Evolutionary conservation across 2,113 vertebrate species (phyloP).

Genomic region (Neoarius graeffei): DNA sequence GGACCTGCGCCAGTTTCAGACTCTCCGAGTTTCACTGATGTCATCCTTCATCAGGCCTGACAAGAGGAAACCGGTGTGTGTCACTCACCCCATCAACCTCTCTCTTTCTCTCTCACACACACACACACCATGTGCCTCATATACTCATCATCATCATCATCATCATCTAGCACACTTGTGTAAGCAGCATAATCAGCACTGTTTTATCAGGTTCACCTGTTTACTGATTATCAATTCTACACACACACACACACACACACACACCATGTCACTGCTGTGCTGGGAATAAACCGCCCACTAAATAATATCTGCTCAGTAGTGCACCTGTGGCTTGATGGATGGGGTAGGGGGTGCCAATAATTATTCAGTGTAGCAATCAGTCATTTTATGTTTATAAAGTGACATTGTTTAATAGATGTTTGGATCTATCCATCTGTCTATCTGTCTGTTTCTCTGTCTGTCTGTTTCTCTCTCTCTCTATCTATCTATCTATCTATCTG

Average conservation of each 20-base stretch:
- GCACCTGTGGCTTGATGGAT: not conserved
- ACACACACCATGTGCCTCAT: not conserved
- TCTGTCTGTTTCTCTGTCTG: not conserved
- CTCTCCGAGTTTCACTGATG: constrained; percentile 69
- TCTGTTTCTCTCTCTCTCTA: not conserved
- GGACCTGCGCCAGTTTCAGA: constrained; percentile 75
- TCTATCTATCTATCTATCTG: not conserved
- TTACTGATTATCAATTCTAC: not conserved
- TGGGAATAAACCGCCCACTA: not conserved
- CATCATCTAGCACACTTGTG: not conserved
- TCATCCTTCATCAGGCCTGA: constrained; percentile 31
- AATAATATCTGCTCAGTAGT: not conserved
- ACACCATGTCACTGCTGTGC: not conserved
- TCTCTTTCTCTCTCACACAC: not conserved
- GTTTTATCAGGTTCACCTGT: not conserved
- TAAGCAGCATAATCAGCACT: not conserved
- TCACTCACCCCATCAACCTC: not conserved
- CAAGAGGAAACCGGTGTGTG: constrained; percentile 2
- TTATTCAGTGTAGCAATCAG: not conserved
- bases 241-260: not conserved
- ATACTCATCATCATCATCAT: not conserved
- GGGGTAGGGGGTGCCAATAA: not conserved
- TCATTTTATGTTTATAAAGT: not conserved
- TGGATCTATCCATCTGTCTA: not conserved
- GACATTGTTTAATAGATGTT: not conserved